These are phyloP conservation scores for Kradibia gibbosae DNA, from an alignment of 1,140 invertebrate species.

Conservation along the genomic window DNA sequence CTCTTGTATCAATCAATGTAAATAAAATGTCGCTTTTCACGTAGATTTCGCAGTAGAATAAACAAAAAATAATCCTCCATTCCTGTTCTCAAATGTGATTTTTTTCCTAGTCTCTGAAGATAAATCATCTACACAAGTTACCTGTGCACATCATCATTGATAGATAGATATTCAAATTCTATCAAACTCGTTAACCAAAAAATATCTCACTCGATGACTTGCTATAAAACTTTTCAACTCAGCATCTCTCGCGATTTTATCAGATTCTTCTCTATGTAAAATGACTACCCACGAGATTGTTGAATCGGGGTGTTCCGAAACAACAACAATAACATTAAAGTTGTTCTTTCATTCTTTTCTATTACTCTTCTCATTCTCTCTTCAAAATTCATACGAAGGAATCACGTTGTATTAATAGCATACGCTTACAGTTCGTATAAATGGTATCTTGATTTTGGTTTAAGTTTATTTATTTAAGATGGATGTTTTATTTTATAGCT, in stretches of 20 bases:
- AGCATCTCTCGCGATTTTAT: neutral
- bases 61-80: neutral
- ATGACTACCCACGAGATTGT: conserved; percentile 8
- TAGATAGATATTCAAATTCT: conserved; percentile 27
- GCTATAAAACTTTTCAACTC: conserved; percentile 13
- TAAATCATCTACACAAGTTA: neutral
- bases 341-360: neutral
- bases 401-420: neutral
- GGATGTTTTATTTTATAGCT: neutral
- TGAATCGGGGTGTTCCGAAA: neutral
- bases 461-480: neutral
- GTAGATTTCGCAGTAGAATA: neutral
- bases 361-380: conserved; percentile 1
- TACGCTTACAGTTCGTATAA: neutral
- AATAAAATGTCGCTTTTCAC: too few species aligned
- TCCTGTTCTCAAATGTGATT: neutral
- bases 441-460: conserved; percentile 1
- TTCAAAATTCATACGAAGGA: neutral
- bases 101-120: neutral
- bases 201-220: conserved; percentile 27
- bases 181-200: neutral
- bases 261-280: neutral
- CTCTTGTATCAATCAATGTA: too few species aligned
- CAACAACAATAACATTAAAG: conserved; percentile 17
- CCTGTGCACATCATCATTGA: neutral